Conservation (phyloP, 2,888 invertebrate genomes). For the Hydrotaea cyrtoneurina region DNA sequence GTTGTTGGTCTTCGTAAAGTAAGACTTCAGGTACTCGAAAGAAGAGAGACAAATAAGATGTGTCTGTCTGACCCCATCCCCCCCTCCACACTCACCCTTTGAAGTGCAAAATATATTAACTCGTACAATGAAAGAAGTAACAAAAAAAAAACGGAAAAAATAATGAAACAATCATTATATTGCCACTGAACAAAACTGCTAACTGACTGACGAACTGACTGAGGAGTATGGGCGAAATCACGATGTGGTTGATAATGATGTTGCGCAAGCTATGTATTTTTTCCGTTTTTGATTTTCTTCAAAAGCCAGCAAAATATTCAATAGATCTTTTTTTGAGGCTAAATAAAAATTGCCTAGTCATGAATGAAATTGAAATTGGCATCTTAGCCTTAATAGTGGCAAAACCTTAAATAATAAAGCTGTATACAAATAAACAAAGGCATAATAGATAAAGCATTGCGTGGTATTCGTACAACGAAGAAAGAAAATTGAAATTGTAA, state of each 20-base stretch:
- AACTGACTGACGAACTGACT: background rate
- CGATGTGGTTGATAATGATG: constrained; percentile 55
- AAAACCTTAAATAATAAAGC: background rate
- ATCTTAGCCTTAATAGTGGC: constrained; percentile 22
- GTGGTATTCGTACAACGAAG: too few species aligned
- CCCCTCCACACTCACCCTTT: background rate
- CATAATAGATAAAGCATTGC: background rate
- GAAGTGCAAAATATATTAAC: constrained; percentile 35
- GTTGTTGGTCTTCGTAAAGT: constrained; percentile 26
- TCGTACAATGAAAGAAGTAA: background rate
- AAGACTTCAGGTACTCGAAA: background rate
- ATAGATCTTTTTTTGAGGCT: constrained; percentile 44
- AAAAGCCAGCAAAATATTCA: background rate
- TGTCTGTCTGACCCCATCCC: background rate
- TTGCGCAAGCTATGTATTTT: constrained; percentile 54
- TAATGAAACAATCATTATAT: background rate
- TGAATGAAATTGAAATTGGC: constrained; percentile 63
- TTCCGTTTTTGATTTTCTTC: background rate
- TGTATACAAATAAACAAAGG: background rate
- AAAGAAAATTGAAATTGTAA: too few species aligned
- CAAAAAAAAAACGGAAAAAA: background rate
- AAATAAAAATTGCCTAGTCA: constrained; percentile 61
- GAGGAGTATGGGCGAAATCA: constrained; percentile 39
- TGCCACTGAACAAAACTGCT: constrained; percentile 4
- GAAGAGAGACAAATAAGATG: background rate